Evolutionary conservation across 1,140 invertebrate genomes (phyloP).

Genomic region (Drosophila truncata): DNA sequence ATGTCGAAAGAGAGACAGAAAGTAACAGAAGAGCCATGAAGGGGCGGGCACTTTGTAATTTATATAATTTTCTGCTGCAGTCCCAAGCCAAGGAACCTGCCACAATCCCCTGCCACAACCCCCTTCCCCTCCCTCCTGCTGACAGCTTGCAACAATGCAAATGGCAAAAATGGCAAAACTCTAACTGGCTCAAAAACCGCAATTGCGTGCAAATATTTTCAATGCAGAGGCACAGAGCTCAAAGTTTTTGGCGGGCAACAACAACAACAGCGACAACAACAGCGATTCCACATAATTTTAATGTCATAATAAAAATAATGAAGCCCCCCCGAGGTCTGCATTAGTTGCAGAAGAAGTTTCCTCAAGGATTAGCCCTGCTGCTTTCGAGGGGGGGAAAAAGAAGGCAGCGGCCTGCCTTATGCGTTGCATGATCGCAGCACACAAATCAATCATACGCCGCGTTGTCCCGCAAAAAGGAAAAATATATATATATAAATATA

Average conservation of each 20-base stretch:
- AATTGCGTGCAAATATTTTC: slow-evolving; percentile 84
- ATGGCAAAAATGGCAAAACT: slow-evolving; percentile 59
- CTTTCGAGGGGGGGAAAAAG: background rate
- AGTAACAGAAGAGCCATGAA: background rate
- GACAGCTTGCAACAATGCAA: slow-evolving; percentile 77
- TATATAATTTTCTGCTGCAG: slow-evolving; percentile 80
- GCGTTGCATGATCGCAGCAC: slow-evolving; percentile 57
- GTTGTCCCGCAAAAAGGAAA: slow-evolving; percentile 5
- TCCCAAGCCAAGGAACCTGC: slow-evolving; percentile 6
- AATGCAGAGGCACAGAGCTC: slow-evolving; percentile 59
- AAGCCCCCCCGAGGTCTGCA: slow-evolving; percentile 30
- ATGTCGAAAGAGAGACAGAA: slow-evolving; percentile 63
- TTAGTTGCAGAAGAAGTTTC: slow-evolving; percentile 41
- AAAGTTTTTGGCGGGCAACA: slow-evolving; percentile 69
- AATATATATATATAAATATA: background rate
- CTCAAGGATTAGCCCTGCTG: slow-evolving; percentile 42
- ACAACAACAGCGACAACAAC: slow-evolving; percentile 37
- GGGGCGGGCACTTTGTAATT: slow-evolving; percentile 67
- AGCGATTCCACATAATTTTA: slow-evolving; percentile 77
- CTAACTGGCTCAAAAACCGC: slow-evolving; percentile 70
- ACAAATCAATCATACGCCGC: slow-evolving; percentile 57
- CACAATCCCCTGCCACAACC: too few relatives aligned
- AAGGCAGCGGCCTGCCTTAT: background rate
- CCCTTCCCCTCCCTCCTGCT: slow-evolving; percentile 10
- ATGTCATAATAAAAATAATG: slow-evolving; percentile 80